Evolutionary conservation across 2,888 invertebrate species (phyloP), one percentile per base, ranked within the genome.

Genomic region (Drosophila neotestacea): DNA sequence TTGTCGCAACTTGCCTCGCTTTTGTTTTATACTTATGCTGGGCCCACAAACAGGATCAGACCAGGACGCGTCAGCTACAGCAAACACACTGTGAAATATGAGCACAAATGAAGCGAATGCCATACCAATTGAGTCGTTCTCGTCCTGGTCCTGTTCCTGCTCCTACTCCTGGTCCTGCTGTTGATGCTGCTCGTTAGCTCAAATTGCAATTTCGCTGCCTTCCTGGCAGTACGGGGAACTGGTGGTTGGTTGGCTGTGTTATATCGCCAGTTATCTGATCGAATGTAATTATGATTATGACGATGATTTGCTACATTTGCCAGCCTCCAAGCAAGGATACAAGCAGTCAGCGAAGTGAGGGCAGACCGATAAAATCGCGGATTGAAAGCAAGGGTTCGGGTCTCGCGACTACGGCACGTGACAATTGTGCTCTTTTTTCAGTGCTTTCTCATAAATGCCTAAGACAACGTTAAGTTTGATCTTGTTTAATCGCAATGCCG

Each of bases 241-340:
- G 67, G 48, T 55, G 60, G 42, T 30, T 39, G 58, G 22, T 56
- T 44, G 60, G 60, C 70, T 68, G 69, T 64, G 66, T 47, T 61
- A 52, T 70, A 70, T 59, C 63, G 70, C 41, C 60, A 56, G 85
- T 77, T 86, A 89, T 86, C 85, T 86, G 85, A 86, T 86, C 85
- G 89, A 85, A 85, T 87, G 85, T 86, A 86, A 86, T 86, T 86
- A 86, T 89, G 85, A 86, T 86, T 86, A 89, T 89, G 88, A 82
- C 88, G 74, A 80, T 89, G 85, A 86, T 86, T 86, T 86, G 85
- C 89, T 80, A 80, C 89, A 82, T 85, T 80, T 75, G 75, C 73
- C 76, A 63, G 78, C 73, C 76, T 63, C 65, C 62, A 38, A 42
- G 42, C 42, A 27, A 42, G 39, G 39, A 39, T 7, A 2, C 52